Evolutionary conservation across 1,140 invertebrate genomes (phyloP).

Genomic region (Drosophila rufa): DNA sequence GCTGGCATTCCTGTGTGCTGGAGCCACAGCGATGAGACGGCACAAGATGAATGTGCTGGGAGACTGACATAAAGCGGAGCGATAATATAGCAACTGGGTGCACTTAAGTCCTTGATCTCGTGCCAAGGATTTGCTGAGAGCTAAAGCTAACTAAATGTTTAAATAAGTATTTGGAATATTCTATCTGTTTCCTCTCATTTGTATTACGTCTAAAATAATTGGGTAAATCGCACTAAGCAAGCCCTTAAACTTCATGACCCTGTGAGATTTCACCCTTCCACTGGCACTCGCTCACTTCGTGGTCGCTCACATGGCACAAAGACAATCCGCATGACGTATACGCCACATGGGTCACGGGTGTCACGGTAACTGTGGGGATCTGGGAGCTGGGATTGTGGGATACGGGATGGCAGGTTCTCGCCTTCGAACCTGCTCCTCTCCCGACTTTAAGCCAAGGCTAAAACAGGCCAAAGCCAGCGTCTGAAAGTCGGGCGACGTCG

Average conservation of each 20-base stretch:
- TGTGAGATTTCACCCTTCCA: slow-evolving; percentile 9
- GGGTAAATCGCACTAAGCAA: not conserved
- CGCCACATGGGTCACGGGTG: slow-evolving; percentile 56
- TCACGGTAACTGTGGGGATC: slow-evolving; percentile 40
- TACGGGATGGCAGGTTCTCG: not conserved
- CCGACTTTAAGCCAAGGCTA: slow-evolving; percentile 65
- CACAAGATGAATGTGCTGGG: slow-evolving; percentile 33
- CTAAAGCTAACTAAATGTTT: not conserved
- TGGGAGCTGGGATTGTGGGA: slow-evolving; percentile 15
- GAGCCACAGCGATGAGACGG: slow-evolving; percentile 26
- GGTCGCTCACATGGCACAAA: slow-evolving; percentile 33
- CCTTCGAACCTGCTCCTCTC: slow-evolving; percentile 41
- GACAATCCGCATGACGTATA: slow-evolving; percentile 67
- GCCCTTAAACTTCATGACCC: not conserved
- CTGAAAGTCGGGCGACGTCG: slow-evolving; percentile 55
- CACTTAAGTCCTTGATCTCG: not conserved
- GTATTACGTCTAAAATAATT: not conserved
- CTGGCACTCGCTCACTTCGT: slow-evolving; percentile 26
- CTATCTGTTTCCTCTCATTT: not conserved
- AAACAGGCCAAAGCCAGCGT: slow-evolving; percentile 67
- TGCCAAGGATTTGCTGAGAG: not conserved
- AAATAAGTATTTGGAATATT: not conserved
- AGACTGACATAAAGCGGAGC: slow-evolving; percentile 8
- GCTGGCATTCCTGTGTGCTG: slow-evolving; percentile 37
- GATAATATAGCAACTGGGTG: slow-evolving; percentile 19